These are phyloP conservation scores for Tokudaia tokunoshimensis DNA, from an alignment of 2,797 vertebrate species.

Conservation along the genomic window DNA sequence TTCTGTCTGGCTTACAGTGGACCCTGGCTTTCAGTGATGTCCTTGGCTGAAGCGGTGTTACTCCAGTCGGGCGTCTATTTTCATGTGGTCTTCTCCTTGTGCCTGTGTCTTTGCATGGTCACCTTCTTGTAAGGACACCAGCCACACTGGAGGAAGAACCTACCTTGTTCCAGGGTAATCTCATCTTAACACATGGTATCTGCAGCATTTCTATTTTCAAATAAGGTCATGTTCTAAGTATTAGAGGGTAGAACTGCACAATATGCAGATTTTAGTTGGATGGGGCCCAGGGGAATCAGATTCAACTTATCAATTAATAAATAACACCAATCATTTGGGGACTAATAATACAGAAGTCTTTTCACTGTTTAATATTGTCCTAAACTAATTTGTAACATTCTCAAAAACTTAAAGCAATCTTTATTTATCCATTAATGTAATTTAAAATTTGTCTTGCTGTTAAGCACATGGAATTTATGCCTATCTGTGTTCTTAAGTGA, in stretches of 20 bases:
- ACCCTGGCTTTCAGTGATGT: not conserved
- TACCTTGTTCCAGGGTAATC: not conserved
- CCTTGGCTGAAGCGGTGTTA: no score
- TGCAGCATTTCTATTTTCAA: not conserved
- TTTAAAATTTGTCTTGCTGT: slow-evolving; percentile 15
- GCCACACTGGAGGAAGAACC: not conserved
- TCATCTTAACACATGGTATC: not conserved
- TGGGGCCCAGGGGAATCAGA: not conserved
- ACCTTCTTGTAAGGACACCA: not conserved
- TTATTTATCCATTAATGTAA: not conserved
- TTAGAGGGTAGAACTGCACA: not conserved
- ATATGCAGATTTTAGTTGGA: not conserved
- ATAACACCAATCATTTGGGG: not conserved
- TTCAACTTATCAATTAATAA: not conserved
- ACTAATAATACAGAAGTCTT: not conserved
- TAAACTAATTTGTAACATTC: not conserved
- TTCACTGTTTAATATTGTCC: not conserved
- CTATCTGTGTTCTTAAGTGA: not conserved
- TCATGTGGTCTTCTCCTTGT: accelerated
- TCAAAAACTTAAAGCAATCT: not conserved
- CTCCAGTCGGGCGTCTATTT: accelerated
- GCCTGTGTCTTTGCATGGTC: no score
- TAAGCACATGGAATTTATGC: not conserved
- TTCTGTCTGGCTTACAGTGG: not conserved
- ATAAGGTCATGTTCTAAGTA: not conserved